Percentiles rank a stretch among this genome's conserved stretches.
Evolutionary conservation across 2,113 vertebrate species (phyloP).

Genomic region (Oryzias woworae): DNA sequence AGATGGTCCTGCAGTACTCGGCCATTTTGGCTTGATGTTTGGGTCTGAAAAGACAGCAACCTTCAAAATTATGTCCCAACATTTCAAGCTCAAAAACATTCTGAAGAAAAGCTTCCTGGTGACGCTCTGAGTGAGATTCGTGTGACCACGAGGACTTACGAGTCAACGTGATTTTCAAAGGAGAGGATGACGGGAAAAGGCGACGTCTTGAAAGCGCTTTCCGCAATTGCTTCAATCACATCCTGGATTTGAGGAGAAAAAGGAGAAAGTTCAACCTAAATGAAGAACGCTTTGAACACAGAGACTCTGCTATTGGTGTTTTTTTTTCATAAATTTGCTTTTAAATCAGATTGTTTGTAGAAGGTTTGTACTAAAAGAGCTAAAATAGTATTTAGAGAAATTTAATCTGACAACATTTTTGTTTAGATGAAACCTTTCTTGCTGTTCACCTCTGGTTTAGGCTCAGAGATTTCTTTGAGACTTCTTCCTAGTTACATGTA

Average conservation of each 20-base stretch:
- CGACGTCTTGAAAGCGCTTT: slow-evolving; percentile 88
- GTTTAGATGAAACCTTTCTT: no score
- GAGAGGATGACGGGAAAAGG: slow-evolving; percentile 88
- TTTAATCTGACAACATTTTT: no score
- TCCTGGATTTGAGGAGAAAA: slow-evolving; percentile 63
- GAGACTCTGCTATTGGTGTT: no score
- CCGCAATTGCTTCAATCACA: slow-evolving; percentile 90
- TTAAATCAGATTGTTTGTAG: no score
- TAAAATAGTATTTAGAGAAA: no score
- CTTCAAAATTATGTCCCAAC: neutral
- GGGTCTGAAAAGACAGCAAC: slow-evolving; percentile 65
- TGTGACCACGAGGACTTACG: slow-evolving; percentile 76
- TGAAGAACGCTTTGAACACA: no score
- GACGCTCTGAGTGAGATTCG: neutral
- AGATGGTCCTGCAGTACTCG: slow-evolving; percentile 87
- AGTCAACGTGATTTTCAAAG: slow-evolving; percentile 92
- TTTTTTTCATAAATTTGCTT: no score
- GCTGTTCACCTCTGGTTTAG: no score
- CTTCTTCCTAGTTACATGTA: no score
- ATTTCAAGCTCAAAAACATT: neutral
- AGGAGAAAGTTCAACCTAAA: neutral
- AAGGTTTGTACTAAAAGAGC: no score
- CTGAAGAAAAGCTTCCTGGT: neutral
- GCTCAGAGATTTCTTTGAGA: no score
- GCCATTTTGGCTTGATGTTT: slow-evolving; percentile 93